Conservation (phyloP, 1,140 invertebrate species). For the Drosophila lacertosa region DNA sequence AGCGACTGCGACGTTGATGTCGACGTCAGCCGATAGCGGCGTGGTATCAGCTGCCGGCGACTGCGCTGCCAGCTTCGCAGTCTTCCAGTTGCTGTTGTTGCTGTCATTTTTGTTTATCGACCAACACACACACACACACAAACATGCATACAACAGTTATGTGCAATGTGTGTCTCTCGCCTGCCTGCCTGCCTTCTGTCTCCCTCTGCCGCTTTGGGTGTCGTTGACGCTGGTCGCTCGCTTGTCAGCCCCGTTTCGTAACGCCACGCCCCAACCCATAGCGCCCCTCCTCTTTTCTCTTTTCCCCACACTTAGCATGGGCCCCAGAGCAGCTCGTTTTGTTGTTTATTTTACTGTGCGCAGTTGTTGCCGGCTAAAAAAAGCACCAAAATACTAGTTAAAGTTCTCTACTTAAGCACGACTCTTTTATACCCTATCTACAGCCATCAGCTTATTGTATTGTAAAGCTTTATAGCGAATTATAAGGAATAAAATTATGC, state of each 20-base stretch:
- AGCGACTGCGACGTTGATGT: conserved; percentile 32
- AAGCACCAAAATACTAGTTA: conserved; percentile 27
- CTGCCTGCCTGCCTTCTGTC: no score
- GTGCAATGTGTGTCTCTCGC: conserved; percentile 11
- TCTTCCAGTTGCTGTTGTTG: conserved; percentile 25
- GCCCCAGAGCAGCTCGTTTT: neutral
- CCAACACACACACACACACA: conserved; percentile 21
- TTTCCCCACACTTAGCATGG: neutral
- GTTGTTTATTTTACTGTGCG: conserved; percentile 42
- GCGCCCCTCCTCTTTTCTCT: neutral
- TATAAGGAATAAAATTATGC: no score
- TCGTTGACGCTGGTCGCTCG: conserved; percentile 42
- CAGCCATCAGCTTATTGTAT: no score
- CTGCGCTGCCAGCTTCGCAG: conserved; percentile 41
- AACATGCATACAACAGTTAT: conserved; percentile 24
- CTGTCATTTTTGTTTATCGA: conserved; percentile 67
- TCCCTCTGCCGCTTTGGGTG: conserved; percentile 17
- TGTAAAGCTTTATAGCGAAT: no score
- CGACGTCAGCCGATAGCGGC: conserved; percentile 21
- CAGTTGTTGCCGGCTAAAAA: conserved; percentile 34
- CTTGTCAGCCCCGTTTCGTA: conserved; percentile 9
- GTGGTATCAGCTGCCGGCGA: conserved; percentile 57
- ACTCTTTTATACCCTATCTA: no score
- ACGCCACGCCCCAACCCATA: neutral
- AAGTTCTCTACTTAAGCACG: neutral